A percentile compares a stretch with the other conserved stretches of the same genome.
These are phyloP conservation scores for Atlantisia rogersi DNA, from an alignment of 2,113 vertebrate species.

Conservation along the genomic window DNA sequence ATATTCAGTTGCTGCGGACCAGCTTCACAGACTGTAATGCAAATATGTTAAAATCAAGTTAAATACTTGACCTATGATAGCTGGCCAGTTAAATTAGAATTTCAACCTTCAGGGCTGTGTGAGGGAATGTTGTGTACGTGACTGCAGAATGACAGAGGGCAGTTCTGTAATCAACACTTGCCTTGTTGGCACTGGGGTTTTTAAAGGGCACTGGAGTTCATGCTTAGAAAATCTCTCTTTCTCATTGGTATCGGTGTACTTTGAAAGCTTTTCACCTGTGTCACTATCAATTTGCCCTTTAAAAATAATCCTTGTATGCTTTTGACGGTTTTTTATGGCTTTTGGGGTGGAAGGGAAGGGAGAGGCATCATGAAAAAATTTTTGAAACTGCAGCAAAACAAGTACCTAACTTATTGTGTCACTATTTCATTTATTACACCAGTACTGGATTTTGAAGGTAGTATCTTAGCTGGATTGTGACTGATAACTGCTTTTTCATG, in stretches of 20 bases:
- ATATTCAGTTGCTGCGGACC: not conserved
- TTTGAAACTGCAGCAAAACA: not conserved
- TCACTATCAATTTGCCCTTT: not conserved
- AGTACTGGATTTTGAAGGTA: not conserved
- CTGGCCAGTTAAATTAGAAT: not conserved
- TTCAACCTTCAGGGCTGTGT: not conserved
- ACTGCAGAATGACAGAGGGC: not conserved
- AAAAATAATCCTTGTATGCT: not conserved
- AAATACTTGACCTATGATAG: not conserved
- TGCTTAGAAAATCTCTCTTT: not conserved
- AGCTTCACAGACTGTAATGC: not conserved
- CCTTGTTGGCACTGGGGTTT: not conserved
- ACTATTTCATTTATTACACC: not conserved
- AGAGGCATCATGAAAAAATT: not conserved
- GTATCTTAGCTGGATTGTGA: not conserved
- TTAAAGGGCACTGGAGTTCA: constrained; percentile 1
- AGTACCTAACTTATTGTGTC: not conserved
- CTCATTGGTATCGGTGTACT: not conserved
- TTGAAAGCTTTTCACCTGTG: not conserved
- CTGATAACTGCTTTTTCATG: not conserved
- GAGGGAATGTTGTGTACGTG: not conserved
- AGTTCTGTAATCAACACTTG: not conserved
- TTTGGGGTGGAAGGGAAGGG: not conserved
- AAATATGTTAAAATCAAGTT: not conserved
- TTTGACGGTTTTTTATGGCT: not conserved